Conservation (phyloP, 2,797 vertebrate species). For the Falco concolor region DNA sequence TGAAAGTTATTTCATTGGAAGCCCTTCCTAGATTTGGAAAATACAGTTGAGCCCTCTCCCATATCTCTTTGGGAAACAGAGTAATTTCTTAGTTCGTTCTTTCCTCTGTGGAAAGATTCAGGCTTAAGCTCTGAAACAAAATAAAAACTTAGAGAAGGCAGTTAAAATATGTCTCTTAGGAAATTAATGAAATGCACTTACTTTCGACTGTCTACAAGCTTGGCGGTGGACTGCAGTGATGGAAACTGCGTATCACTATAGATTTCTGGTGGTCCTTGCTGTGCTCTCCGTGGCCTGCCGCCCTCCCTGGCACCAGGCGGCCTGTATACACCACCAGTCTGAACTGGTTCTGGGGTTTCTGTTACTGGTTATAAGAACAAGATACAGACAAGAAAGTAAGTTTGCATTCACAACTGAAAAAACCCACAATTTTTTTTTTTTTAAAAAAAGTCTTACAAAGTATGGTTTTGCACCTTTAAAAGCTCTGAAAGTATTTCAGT, state of each 20-base stretch:
- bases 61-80: not conserved
- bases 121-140: not conserved
- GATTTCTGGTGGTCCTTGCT: slow-evolving; percentile 93
- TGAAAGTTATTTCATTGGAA: not conserved
- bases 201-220: slow-evolving; percentile 95
- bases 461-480: not conserved
- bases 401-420: not conserved
- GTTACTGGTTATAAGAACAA: slow-evolving; percentile 57
- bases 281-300: slow-evolving; percentile 75
- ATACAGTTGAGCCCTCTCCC: not conserved
- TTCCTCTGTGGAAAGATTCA: not conserved
- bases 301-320: slow-evolving; percentile 90
- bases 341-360: slow-evolving; percentile 84
- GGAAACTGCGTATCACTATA: slow-evolving; percentile 93
- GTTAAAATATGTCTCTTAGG: not conserved
- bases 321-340: slow-evolving; percentile 89
- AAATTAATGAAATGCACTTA: slow-evolving; percentile 66
- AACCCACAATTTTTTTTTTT: not conserved
- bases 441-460: not conserved
- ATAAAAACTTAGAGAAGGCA: not conserved
- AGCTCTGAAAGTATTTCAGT: not conserved
- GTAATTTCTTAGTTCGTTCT: not conserved
- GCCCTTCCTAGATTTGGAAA: not conserved
- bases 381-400: not conserved
- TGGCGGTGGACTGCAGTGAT: slow-evolving; percentile 90